These are phyloP conservation scores for Hybos culiciformis DNA, from an alignment of 2,888 invertebrate species.

Conservation along the genomic window DNA sequence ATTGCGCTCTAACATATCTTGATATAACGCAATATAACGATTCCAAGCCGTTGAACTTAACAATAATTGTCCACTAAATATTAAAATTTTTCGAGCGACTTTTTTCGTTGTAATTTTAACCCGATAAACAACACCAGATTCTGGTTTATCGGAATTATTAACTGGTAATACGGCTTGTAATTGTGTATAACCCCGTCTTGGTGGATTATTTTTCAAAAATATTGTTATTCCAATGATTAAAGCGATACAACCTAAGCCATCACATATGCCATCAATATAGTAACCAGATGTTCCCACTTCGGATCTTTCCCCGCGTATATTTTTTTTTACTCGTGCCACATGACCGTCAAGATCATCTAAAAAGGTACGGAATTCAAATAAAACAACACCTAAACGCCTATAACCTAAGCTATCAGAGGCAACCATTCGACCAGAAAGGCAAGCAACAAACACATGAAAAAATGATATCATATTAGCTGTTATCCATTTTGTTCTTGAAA, in stretches of 20 bases:
- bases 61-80: conserved; percentile 56
- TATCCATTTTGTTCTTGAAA: conserved; percentile 47
- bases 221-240: conserved; percentile 54
- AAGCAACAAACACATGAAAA: conserved; percentile 62
- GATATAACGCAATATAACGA: conserved; percentile 66
- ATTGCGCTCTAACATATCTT: conserved; percentile 57
- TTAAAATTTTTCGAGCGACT: conserved; percentile 47
- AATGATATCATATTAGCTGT: conserved; percentile 76
- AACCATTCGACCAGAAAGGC: conserved; percentile 59
- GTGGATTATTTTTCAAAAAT: conserved; percentile 58
- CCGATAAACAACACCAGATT: conserved; percentile 48
- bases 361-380: conserved; percentile 71
- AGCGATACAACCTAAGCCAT: conserved; percentile 59
- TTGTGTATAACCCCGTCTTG: conserved; percentile 57
- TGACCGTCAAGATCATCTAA: conserved; percentile 78
- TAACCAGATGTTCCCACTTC: conserved; percentile 71
- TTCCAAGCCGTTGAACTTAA: conserved; percentile 72
- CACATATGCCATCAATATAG: conserved; percentile 70
- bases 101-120: conserved; percentile 53
- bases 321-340: conserved; percentile 62
- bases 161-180: conserved; percentile 43
- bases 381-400: conserved; percentile 56
- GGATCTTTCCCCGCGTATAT: conserved; percentile 62
- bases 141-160: conserved; percentile 23
- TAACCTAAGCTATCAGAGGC: conserved; percentile 57